A percentile compares a stretch with the other conserved stretches of the same genome.
Evolutionary conservation across 2,113 vertebrate genomes (phyloP).

Genomic region (Prochilodus magdalenae): DNA sequence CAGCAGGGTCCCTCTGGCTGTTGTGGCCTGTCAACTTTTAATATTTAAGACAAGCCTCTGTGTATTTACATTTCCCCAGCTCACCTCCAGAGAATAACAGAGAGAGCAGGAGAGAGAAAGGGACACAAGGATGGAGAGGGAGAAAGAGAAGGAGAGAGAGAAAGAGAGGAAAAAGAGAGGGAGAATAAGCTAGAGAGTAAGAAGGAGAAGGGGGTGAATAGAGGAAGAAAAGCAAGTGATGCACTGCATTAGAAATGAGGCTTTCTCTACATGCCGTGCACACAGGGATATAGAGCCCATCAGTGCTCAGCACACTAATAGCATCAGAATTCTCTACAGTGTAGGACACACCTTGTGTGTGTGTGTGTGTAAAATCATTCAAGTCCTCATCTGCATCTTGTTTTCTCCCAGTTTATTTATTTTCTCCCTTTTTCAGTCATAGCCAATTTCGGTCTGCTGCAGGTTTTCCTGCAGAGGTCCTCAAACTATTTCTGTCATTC

Average conservation of each 20-base stretch:
- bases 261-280: background rate
- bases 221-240: background rate
- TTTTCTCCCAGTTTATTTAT: background rate
- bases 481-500: too few relatives aligned
- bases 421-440: background rate
- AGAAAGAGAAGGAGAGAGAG: background rate
- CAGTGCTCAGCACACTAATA: constrained; percentile 30
- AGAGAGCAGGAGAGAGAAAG: background rate
- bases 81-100: background rate
- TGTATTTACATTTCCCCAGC: constrained; percentile 6
- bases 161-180: background rate
- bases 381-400: constrained; percentile 12
- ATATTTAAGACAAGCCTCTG: constrained; percentile 31
- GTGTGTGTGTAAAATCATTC: constrained; percentile 17
- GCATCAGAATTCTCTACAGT: constrained; percentile 20
- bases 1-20: background rate
- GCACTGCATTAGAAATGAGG: constrained; percentile 15
- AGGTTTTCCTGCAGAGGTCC: background rate
- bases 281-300: constrained; percentile 8
- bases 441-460: background rate
- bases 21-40: constrained; percentile 15
- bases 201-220: background rate
- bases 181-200: background rate
- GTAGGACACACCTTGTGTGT: background rate
- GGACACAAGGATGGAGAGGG: background rate